These are phyloP conservation scores for Ypsolopha scabrella DNA, from an alignment of 2,888 invertebrate species.

Conservation along the genomic window DNA sequence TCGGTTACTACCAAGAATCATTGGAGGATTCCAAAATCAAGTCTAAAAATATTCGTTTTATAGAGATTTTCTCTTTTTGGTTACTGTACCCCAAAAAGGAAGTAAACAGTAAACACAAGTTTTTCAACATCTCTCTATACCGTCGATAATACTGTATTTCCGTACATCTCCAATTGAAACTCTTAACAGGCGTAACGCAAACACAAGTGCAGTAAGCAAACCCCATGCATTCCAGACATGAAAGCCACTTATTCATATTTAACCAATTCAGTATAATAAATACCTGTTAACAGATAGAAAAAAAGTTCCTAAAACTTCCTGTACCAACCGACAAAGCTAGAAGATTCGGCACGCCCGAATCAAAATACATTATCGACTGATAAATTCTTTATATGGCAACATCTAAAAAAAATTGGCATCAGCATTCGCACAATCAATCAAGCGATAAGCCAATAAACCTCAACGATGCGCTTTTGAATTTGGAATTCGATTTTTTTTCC, in stretches of 20 bases:
- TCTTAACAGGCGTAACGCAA: conserved; percentile 55
- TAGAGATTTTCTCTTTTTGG: too few species aligned
- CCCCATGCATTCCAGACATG: conserved; percentile 22
- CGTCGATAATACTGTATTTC: too few species aligned
- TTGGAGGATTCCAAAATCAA: too few species aligned
- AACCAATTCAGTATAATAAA: conserved; percentile 16
- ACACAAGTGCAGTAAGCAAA: conserved; percentile 52
- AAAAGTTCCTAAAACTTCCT: conserved; percentile 45
- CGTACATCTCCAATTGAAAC: conserved; percentile 16
- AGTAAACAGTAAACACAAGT: too few species aligned
- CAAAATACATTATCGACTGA: conserved; percentile 61
- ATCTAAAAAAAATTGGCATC: conserved; percentile 26
- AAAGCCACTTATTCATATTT: conserved; percentile 7
- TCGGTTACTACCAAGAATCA: too few species aligned
- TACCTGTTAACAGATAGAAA: conserved; percentile 45
- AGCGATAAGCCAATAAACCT: conserved; percentile 71
- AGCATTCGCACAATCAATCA: conserved; percentile 68
- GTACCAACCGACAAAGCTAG: conserved; percentile 54
- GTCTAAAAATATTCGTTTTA: too few species aligned
- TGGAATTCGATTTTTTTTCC: conserved; percentile 58
- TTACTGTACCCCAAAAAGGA: too few species aligned
- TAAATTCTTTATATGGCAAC: conserved; percentile 28
- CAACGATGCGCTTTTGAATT: conserved; percentile 70
- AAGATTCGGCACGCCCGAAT: conserved; percentile 66
- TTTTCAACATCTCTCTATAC: too few species aligned